Conservation (phyloP, 35 echinoderm and acorn worm species). For the Heliocidaris tuberculata region DNA sequence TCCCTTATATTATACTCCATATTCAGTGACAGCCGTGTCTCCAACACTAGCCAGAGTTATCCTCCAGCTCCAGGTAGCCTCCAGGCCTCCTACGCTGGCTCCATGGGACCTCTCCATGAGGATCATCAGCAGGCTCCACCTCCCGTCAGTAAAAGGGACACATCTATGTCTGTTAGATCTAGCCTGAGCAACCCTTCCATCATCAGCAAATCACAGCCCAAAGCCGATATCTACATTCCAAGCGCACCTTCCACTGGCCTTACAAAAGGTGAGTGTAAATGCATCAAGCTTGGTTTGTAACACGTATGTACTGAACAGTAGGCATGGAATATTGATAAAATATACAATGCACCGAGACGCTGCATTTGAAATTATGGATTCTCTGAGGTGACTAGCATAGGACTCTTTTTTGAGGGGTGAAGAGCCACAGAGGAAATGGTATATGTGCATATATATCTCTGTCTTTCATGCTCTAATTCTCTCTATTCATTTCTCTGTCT, state of each 20-base stretch:
- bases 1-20: neutral
- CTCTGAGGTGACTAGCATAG: no score
- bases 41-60: constrained; percentile 68
- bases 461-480: no score
- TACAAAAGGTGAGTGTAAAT: constrained; percentile 1
- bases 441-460: no score
- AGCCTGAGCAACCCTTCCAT: constrained; percentile 41
- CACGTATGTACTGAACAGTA: no score
- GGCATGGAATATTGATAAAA: no score
- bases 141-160: neutral
- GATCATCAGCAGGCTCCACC: constrained; percentile 1
- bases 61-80: constrained; percentile 30
- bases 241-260: constrained; percentile 47
- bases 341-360: no score
- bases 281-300: neutral
- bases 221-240: constrained; percentile 79
- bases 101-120: neutral
- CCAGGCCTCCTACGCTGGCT: constrained; percentile 37
- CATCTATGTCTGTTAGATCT: neutral
- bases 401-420: no score
- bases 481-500: no score
- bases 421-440: no score
- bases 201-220: neutral
- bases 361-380: no score
- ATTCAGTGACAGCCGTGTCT: constrained; percentile 37